phyloP scores from a whole-genome alignment of 2,888 invertebrate species.

The Metellina segmentata region DNA sequence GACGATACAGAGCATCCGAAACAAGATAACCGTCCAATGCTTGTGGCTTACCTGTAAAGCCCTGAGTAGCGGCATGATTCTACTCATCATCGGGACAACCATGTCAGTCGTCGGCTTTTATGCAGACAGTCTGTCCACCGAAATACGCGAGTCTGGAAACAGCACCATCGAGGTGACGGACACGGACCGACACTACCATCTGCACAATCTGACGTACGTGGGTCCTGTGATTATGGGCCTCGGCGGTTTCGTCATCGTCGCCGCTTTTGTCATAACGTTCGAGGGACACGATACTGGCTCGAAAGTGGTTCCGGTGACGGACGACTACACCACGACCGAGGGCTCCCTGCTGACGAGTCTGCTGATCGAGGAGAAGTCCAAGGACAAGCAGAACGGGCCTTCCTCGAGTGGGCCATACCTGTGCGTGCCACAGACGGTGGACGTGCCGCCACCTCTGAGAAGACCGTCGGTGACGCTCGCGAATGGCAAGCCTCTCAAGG shows the following conservation, averaged over 20 bases:
- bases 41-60: conserved; percentile 97
- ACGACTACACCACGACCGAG: conserved; percentile 69
- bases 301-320: conserved; percentile 88
- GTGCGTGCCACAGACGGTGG: conserved; percentile 67
- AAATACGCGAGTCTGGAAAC: conserved; percentile 77
- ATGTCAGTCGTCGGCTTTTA: conserved; percentile 92
- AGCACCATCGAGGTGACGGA: conserved; percentile 79
- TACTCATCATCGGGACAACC: conserved; percentile 93
- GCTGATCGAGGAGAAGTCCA: conserved; percentile 51
- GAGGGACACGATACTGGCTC: conserved; percentile 96
- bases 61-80: conserved; percentile 90
- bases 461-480: conserved; percentile 65
- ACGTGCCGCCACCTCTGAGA: conserved; percentile 48
- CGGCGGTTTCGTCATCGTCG: conserved; percentile 97
- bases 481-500: conserved; percentile 2
- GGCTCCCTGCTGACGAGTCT: conserved; percentile 66
- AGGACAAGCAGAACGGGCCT: conserved; percentile 67
- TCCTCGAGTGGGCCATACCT: conserved; percentile 64
- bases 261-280: conserved; percentile 99
- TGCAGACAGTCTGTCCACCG: conserved; percentile 79
- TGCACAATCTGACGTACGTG: conserved; percentile 95
- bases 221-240: conserved; percentile 99
- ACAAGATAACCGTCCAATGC: conserved; percentile 92
- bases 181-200: conserved; percentile 82
- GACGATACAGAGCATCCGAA: conserved; percentile 69